Evolutionary conservation across 2,888 invertebrate species (phyloP).

Genomic region (Erebia palarica): DNA sequence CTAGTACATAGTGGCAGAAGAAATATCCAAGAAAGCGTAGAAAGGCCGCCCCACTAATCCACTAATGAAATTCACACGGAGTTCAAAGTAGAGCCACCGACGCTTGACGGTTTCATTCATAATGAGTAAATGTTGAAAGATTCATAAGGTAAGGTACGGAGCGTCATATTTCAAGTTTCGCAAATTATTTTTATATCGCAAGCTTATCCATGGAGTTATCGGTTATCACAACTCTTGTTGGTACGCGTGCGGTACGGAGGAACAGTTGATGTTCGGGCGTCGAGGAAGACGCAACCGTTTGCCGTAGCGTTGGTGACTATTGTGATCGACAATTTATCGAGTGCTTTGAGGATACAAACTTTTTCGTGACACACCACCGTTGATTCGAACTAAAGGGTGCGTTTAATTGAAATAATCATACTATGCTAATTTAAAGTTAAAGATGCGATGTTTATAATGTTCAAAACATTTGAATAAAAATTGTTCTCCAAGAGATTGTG

Average conservation of each 20-base stretch:
- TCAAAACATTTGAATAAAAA: conserved; percentile 6
- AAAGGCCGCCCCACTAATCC: conserved; percentile 28
- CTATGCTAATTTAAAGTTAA: neutral
- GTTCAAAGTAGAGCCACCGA: conserved; percentile 36
- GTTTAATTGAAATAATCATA: conserved; percentile 40
- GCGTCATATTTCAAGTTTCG: conserved; percentile 50
- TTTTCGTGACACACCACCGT: conserved; percentile 48
- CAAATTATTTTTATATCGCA: conserved; percentile 56
- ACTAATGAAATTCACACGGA: conserved; percentile 38
- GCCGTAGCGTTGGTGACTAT: conserved; percentile 57
- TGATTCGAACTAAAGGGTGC: conserved; percentile 58
- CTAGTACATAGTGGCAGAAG: neutral
- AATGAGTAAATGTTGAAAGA: conserved; percentile 38
- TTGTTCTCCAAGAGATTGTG: conserved; percentile 13
- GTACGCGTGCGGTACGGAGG: conserved; percentile 58
- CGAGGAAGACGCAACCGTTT: conserved; percentile 76
- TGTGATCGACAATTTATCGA: conserved; percentile 59
- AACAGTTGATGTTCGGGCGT: conserved; percentile 79
- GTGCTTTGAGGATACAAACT: conserved; percentile 56
- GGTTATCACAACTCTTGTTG: conserved; percentile 65
- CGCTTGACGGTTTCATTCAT: conserved; percentile 43
- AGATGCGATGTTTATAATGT: neutral
- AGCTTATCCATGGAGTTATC: conserved; percentile 67
- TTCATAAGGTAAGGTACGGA: conserved; percentile 33
- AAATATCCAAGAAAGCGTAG: conserved; percentile 18